Percentiles rank a stretch among this genome's conserved stretches.
These are phyloP conservation scores for Sarcophaga rosellei DNA, from an alignment of 2,888 invertebrate genomes.

Conservation along the genomic window DNA sequence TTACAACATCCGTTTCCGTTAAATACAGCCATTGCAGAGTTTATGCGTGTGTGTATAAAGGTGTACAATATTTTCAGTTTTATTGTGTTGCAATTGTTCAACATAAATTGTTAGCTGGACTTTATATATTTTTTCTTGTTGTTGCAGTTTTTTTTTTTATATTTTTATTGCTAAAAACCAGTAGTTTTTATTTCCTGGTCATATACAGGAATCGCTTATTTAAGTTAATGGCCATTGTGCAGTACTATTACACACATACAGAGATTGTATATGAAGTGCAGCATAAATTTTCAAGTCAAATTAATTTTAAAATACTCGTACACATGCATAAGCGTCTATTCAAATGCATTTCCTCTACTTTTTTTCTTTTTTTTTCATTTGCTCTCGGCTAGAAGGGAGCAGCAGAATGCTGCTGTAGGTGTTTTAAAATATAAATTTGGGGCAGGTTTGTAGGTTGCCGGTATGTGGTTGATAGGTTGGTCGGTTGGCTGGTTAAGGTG, in stretches of 20 bases:
- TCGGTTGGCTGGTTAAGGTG: slow-evolving; percentile 36
- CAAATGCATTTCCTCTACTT: not conserved
- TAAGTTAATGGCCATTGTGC: slow-evolving; percentile 79
- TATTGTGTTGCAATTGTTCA: slow-evolving; percentile 21
- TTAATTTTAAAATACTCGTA: slow-evolving; percentile 57
- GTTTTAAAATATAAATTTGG: not conserved
- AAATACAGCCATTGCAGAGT: not conserved
- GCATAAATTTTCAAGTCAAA: slow-evolving; percentile 68
- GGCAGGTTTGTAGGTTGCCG: not conserved
- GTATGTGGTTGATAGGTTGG: not conserved
- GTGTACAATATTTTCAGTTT: slow-evolving; percentile 4
- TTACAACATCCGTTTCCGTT: slow-evolving; percentile 64
- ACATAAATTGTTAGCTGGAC: slow-evolving; percentile 63
- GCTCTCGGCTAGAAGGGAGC: not conserved
- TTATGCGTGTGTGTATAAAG: not conserved
- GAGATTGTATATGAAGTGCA: slow-evolving; percentile 73
- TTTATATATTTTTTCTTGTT: slow-evolving; percentile 39
- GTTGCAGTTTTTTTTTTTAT: slow-evolving; percentile 38
- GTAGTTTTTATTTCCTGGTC: slow-evolving; percentile 51
- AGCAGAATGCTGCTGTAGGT: not conserved
- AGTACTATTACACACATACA: too few relatives aligned
- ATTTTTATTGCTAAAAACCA: slow-evolving; percentile 38
- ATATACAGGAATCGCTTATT: slow-evolving; percentile 75
- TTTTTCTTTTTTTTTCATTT: slow-evolving; percentile 9
- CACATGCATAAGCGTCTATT: not conserved